A percentile compares a stretch with the other conserved stretches of the same genome.
Conservation (phyloP, 2,797 vertebrate genomes). For the Mycteria americana region DNA sequence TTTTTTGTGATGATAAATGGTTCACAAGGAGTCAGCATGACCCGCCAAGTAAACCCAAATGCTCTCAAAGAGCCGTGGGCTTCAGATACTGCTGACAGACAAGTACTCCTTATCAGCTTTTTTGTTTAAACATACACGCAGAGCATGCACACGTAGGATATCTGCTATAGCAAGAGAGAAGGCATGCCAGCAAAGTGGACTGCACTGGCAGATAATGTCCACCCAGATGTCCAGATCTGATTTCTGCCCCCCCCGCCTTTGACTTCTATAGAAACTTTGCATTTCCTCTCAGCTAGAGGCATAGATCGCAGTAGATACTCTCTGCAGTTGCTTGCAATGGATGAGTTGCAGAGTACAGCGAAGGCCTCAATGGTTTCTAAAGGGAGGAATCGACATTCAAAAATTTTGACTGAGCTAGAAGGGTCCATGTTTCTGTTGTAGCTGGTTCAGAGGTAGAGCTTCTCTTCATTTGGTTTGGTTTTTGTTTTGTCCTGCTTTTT, state of each 20-base stretch:
- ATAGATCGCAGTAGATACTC: background rate
- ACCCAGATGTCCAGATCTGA: background rate
- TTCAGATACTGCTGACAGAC: constrained; percentile 65
- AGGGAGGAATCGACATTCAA: background rate
- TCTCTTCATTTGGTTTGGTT: background rate
- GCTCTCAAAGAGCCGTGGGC: constrained; percentile 47
- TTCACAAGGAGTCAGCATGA: constrained; percentile 60
- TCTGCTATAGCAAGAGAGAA: background rate
- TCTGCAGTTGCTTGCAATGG: background rate
- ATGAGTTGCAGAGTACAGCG: background rate
- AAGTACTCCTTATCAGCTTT: constrained; percentile 51
- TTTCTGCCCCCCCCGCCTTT: too few relatives aligned
- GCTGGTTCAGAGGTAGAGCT: background rate
- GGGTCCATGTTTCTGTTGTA: background rate
- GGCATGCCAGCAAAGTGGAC: background rate
- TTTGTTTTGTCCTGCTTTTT: background rate
- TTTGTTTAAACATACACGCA: constrained; percentile 35
- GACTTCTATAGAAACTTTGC: background rate
- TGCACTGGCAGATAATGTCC: background rate
- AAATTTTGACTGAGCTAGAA: background rate
- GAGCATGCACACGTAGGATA: background rate
- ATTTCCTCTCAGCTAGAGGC: background rate
- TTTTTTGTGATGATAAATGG: constrained; percentile 53
- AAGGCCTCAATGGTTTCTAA: background rate
- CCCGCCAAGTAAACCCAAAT: constrained; percentile 61